Evolutionary conservation across 1,140 invertebrate species (phyloP), one percentile per base, ranked within the genome.

Genomic region (Meloidogyne exigua): DNA sequence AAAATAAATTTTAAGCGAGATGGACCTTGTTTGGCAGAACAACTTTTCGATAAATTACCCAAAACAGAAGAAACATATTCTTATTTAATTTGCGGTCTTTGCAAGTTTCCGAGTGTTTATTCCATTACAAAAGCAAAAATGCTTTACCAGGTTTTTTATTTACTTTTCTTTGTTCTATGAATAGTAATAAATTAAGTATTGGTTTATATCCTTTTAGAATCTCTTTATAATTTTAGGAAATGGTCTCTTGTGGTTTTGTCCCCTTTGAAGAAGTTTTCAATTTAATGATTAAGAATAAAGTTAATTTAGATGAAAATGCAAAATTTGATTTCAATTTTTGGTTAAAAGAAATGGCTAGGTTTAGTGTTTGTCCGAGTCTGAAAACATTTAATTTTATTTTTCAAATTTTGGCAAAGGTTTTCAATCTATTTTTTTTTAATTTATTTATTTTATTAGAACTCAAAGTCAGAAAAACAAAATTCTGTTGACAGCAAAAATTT

Each of bases 1-100:
- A 26, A 15, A 42, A 42, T 18, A 42, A 39, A 18, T 80, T 72
- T 76, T 74, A 65, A 64, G 62, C 1, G 80, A n/a, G 7, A 57
- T n/a, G 49, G 49, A 5, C 49, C 49, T 21, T 57, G 76, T 13
- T 25, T 80, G 15, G 75, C 73, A 9, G 83, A 82, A 64, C 44
- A 81, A 10, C 64, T 84, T 25, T 83, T 82, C 21, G 44, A 76
- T 42, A 44, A 21, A 26, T 21, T 83, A 23, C 69, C 75, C 0
- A 77, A 83, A 71, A 84, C 57, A 12, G 68, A 28, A 0, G 68
- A 76, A 57, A 76, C 39, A 11, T 83, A 78, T 63, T 83, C 82
- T 10, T 68, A 68, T 21, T 72, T 84, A 66, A 83, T 83, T 63
- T 79, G 75, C 64, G 79, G 66, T 0, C 12, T 81, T 21, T 80